These are phyloP conservation scores for Falco concolor DNA, from an alignment of 2,797 vertebrate species.

Conservation along the genomic window DNA sequence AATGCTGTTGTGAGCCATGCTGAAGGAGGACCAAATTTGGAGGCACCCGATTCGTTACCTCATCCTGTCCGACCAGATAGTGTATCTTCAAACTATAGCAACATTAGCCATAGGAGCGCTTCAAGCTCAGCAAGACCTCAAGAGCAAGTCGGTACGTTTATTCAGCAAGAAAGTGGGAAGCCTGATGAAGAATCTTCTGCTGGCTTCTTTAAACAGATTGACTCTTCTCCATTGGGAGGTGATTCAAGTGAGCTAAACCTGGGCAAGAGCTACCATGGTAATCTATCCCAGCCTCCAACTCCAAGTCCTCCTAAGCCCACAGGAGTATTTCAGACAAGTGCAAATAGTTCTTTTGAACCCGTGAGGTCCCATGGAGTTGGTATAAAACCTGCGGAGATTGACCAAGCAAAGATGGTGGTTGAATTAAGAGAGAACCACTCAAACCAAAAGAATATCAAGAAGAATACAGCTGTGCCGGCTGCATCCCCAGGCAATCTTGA, in stretches of 20 bases:
- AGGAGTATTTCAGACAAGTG: slow-evolving; percentile 92
- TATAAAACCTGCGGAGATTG: slow-evolving; percentile 83
- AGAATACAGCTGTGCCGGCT: slow-evolving; percentile 7
- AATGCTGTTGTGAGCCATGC: slow-evolving; percentile 57
- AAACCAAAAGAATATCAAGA: slow-evolving; percentile 30
- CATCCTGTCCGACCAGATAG: slow-evolving; percentile 84
- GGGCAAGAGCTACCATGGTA: slow-evolving; percentile 60
- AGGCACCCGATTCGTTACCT: slow-evolving; percentile 79
- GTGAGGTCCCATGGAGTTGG: slow-evolving; percentile 87
- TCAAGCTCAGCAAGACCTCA: slow-evolving; percentile 77
- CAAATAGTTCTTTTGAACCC: slow-evolving; percentile 97
- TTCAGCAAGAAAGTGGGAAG: slow-evolving; percentile 93
- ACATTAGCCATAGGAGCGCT: slow-evolving; percentile 82
- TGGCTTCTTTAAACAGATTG: slow-evolving; percentile 94
- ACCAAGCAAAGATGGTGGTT: slow-evolving; percentile 86
- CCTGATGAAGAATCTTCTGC: slow-evolving; percentile 79
- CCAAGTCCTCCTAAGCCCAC: slow-evolving; percentile 95
- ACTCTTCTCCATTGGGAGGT: slow-evolving; percentile 82
- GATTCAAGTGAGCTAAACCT: slow-evolving; percentile 49
- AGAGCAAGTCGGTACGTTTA: slow-evolving; percentile 86
- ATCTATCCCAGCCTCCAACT: slow-evolving; percentile 77
- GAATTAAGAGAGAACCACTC: slow-evolving; percentile 75
- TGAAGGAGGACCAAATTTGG: slow-evolving; percentile 84
- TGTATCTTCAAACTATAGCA: slow-evolving; percentile 87
- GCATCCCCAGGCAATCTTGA: slow-evolving; percentile 87